Evolutionary conservation across 2,888 invertebrate species (phyloP).

Genomic region (Lasioglossum vierecki): DNA sequence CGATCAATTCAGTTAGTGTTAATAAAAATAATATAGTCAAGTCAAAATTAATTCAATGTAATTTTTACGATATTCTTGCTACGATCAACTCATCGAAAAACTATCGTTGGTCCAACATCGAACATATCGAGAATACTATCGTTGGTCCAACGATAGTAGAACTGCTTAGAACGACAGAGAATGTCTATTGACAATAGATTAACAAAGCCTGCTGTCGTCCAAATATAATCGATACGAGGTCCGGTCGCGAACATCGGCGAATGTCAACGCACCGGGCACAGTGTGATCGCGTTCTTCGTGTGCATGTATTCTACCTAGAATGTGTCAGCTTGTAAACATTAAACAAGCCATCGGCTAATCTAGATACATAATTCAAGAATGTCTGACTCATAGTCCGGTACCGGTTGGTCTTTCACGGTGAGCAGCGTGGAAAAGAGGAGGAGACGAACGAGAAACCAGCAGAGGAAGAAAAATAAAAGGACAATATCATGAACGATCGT

Average conservation of each 20-base stretch:
- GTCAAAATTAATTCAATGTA: no score
- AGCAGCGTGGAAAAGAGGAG: background rate
- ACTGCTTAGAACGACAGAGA: background rate
- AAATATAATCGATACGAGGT: constrained; percentile 31
- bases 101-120: no score
- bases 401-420: constrained; percentile 14
- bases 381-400: constrained; percentile 58
- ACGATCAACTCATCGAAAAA: no score
- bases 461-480: background rate
- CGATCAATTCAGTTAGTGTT: no score
- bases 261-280: constrained; percentile 37
- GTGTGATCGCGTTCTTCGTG: constrained; percentile 25
- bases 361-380: constrained; percentile 70
- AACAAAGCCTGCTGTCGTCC: background rate
- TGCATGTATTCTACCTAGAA: constrained; percentile 44
- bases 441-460: background rate
- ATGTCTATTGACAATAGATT: background rate
- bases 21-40: no score
- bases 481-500: constrained; percentile 28
- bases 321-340: constrained; percentile 59
- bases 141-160: background rate
- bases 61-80: no score
- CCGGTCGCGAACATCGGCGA: constrained; percentile 6
- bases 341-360: constrained; percentile 61
- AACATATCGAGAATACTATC: no score